Evolutionary conservation across 2,113 vertebrate species (phyloP), one percentile per base, ranked within the genome.

Genomic region (Sander vitreus): DNA sequence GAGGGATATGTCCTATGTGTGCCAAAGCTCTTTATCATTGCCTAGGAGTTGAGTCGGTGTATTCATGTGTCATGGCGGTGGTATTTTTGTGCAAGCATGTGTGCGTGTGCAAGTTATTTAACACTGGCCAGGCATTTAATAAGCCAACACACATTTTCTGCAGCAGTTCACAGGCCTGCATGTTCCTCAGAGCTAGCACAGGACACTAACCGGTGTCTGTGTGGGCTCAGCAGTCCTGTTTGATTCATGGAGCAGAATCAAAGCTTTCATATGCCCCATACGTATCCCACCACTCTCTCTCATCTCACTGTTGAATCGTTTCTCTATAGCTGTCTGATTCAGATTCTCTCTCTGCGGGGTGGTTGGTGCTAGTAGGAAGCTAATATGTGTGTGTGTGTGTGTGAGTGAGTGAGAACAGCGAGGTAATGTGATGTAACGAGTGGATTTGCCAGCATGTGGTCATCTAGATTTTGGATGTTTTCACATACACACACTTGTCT

Each of bases 161-260:
- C 30, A 59, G 71, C 63, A 60, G 59, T 75, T 68, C 65, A 50
- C 60, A 54, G 45, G 45, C 27, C 10, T 58, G 59, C 48, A 23
- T 66, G 54, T 53, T 50, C 66, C 79, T 70, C 16, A 5, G 54
- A 82, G 78, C 73, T 58, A 50, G 51, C n/a, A 16, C 47, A 12
- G 67, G 81, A 84, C 73, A 50, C 51, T 66, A 36, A 65, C 76
- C 19, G 27, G 68, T 78, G 78, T 81, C 70, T 89, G 27, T 89
- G 27, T 54, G 55, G 55, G 70, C 80, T 79, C 87, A 74, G 90
- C 85, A 70, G 82, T 85, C 78, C 77, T 47, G 54, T 81, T 87
- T 90, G 85, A 90, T 81, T 92, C 78, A 87, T 81, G 72, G 86
- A 81, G 80, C 76, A 27, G 63, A 80, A 81, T 87, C 81, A 88